Percentiles rank a stretch among this genome's conserved stretches.
Evolutionary conservation across 2,888 invertebrate species (phyloP).

Genomic region (Macrosiphum euphorbiae): DNA sequence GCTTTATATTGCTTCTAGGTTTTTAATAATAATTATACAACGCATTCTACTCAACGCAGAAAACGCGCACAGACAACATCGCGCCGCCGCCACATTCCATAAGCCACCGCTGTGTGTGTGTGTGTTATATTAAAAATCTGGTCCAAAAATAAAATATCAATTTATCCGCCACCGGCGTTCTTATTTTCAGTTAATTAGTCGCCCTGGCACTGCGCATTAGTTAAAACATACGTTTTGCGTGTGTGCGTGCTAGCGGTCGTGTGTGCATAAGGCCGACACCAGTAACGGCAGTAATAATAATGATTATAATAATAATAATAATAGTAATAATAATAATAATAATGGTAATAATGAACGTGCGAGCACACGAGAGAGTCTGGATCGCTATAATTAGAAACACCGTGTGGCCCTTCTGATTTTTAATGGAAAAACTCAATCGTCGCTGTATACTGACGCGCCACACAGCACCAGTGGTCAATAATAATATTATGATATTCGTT

Average conservation of each 20-base stretch:
- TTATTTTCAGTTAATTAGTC: constrained; percentile 64
- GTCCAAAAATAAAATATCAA: constrained; percentile 64
- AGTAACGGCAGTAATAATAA: constrained; percentile 15
- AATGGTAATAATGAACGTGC: constrained; percentile 50
- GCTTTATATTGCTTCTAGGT: neutral
- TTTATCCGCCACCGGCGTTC: constrained; percentile 47
- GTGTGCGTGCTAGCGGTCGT: neutral
- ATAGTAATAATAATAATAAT: constrained; percentile 32
- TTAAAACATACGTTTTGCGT: constrained; percentile 34
- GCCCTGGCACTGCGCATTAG: constrained; percentile 55
- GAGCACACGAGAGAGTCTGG: constrained; percentile 41
- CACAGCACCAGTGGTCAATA: neutral
- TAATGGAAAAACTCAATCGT: constrained; percentile 63
- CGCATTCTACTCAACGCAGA: neutral
- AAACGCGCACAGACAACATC: neutral
- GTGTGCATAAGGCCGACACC: constrained; percentile 24
- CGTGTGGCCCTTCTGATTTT: constrained; percentile 57
- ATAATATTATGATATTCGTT: neutral
- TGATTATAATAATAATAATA: constrained; percentile 25
- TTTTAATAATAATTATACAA: constrained; percentile 16
- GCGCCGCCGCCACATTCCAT: constrained; percentile 15
- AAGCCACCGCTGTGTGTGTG: neutral
- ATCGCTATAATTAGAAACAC: constrained; percentile 64
- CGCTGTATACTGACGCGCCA: neutral
- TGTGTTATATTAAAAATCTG: constrained; percentile 36